Conservation (phyloP, 1,140 invertebrate genomes). For the Drosophila murphyi region DNA sequence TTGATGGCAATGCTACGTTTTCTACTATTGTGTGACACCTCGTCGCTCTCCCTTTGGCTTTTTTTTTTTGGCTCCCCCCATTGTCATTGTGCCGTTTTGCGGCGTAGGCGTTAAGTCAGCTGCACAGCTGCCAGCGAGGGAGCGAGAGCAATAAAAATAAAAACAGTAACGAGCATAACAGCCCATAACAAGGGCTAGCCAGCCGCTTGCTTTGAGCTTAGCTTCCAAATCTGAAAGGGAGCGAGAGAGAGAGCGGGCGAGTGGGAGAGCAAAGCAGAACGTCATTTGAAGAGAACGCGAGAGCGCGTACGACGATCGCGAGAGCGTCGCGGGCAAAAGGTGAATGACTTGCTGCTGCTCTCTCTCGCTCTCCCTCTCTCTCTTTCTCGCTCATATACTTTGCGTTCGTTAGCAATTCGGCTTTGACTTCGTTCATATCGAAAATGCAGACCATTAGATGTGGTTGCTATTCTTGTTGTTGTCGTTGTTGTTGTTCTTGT, state of each 20-base stretch:
- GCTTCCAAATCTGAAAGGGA: conserved; percentile 13
- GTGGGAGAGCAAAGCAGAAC: conserved; percentile 34
- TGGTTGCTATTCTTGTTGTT: conserved; percentile 4
- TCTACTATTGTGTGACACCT: conserved; percentile 65
- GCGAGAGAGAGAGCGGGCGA: background rate
- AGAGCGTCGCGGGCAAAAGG: conserved; percentile 55
- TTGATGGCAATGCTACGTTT: conserved; percentile 61
- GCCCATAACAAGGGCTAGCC: conserved; percentile 31
- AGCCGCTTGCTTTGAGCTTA: conserved; percentile 23
- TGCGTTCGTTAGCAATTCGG: conserved; percentile 31
- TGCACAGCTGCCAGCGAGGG: conserved; percentile 43
- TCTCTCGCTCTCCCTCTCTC: no score
- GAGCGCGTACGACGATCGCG: background rate
- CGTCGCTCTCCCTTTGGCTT: background rate
- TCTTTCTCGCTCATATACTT: conserved; percentile 15
- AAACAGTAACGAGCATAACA: conserved; percentile 35
- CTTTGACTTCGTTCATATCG: conserved; percentile 52
- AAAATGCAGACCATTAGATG: conserved; percentile 62
- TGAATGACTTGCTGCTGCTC: conserved; percentile 62
- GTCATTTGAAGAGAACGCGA: background rate
- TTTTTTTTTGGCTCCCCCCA: conserved; percentile 13
- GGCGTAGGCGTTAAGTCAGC: conserved; percentile 66
- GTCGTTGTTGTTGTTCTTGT: conserved; percentile 13
- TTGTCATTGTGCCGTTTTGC: conserved; percentile 13
- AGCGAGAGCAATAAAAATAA: conserved; percentile 12